A percentile compares a stretch with the other conserved stretches of the same genome.
Evolutionary conservation across 2,113 vertebrate species (phyloP).

Genomic region (Hippocampus comes): DNA sequence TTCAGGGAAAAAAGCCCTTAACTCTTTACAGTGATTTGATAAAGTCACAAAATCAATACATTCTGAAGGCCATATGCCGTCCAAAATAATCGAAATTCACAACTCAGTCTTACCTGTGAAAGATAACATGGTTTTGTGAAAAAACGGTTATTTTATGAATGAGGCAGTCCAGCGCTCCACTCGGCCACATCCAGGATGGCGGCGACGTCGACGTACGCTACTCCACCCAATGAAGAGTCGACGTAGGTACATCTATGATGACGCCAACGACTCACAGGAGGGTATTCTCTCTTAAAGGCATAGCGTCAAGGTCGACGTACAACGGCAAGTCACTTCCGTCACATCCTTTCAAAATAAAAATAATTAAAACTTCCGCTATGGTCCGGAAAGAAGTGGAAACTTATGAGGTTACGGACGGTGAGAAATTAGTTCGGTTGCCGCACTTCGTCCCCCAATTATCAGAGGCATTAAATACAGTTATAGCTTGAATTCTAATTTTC

Average conservation of each 20-base stretch:
- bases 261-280: constrained; percentile 4
- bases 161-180: neutral
- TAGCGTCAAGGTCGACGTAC: neutral
- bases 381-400: neutral
- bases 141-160: neutral
- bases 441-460: too few relatives aligned
- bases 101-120: neutral
- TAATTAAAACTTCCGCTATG: constrained; percentile 22
- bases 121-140: neutral
- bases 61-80: neutral
- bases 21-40: too few relatives aligned
- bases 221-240: neutral
- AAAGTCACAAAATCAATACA: too few relatives aligned
- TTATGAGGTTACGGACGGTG: neutral
- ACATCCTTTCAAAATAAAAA: constrained; percentile 25
- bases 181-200: neutral
- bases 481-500: neutral
- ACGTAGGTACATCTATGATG: neutral
- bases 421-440: too few relatives aligned
- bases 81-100: neutral
- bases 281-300: constrained; percentile 48
- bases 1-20: too few relatives aligned
- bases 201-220: neutral
- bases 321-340: constrained; percentile 7
- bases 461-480: neutral